Percentiles rank a stretch among this genome's conserved stretches.
Evolutionary conservation across 1,140 invertebrate species (phyloP).

Genomic region (Campodea augens): DNA sequence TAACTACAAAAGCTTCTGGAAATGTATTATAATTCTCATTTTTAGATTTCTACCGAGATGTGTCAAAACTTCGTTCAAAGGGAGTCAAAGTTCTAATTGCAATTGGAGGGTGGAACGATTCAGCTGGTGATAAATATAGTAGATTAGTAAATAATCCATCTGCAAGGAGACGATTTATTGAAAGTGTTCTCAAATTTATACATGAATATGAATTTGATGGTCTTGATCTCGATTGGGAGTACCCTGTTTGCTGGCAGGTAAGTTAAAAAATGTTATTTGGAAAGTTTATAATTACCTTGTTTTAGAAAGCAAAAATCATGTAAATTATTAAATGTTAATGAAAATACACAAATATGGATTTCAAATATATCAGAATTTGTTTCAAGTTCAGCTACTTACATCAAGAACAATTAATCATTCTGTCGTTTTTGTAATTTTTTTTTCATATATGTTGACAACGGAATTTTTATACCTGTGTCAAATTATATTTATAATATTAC

Average conservation of each 20-base stretch:
- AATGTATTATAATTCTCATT: too few species aligned
- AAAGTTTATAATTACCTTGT: neutral
- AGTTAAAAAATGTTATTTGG: neutral
- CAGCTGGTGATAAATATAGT: constrained; percentile 26
- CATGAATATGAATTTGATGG: constrained; percentile 26
- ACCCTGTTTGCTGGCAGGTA: constrained; percentile 47
- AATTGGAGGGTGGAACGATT: constrained; percentile 30
- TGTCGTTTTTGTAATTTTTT: neutral
- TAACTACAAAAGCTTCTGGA: too few species aligned
- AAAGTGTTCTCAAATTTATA: constrained; percentile 23
- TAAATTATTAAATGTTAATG: too few species aligned
- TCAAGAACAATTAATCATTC: neutral
- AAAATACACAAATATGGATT: too few species aligned
- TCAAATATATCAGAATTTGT: neutral
- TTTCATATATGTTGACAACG: neutral
- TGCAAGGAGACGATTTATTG: constrained; percentile 21
- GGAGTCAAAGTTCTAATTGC: constrained; percentile 33
- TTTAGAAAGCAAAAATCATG: too few species aligned
- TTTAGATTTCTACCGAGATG: constrained; percentile 40
- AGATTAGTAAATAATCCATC: constrained; percentile 23
- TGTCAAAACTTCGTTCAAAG: constrained; percentile 31
- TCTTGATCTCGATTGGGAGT: constrained; percentile 33
- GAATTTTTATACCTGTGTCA: neutral
- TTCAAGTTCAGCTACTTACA: neutral
- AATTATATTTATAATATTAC: too few species aligned